Percentiles rank a stretch among this genome's conserved stretches.
Conservation (phyloP, 2,113 vertebrate species). For the Oplegnathus fasciatus region DNA sequence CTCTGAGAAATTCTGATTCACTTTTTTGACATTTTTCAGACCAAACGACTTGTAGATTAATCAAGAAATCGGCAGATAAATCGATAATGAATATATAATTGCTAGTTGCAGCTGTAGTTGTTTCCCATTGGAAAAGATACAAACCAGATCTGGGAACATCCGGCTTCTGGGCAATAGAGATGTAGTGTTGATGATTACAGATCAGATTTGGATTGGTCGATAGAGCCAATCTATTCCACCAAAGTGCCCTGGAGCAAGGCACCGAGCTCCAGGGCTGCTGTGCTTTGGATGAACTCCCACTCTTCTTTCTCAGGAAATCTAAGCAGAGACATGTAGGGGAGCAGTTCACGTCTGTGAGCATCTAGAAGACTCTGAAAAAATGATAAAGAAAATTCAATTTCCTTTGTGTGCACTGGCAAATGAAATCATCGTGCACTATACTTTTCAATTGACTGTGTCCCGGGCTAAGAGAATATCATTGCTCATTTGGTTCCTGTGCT, state of each 20-base stretch:
- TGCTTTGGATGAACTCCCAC: conserved; percentile 34
- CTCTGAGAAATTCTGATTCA: neutral
- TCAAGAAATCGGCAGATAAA: neutral
- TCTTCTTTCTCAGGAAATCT: conserved; percentile 39
- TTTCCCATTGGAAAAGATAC: conserved; percentile 4
- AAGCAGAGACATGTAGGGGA: conserved; percentile 30
- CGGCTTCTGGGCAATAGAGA: neutral
- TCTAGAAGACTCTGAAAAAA: conserved; percentile 58
- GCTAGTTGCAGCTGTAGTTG: neutral
- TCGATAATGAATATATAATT: neutral
- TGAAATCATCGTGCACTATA: conserved; percentile 70
- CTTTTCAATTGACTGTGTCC: conserved; percentile 71
- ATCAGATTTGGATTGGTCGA: conserved; percentile 4
- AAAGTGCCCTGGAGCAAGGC: conserved; percentile 18
- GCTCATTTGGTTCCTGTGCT: conserved; percentile 62
- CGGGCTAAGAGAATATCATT: conserved; percentile 65
- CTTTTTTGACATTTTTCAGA: neutral
- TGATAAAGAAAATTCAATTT: conserved; percentile 77
- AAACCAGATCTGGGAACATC: conserved; percentile 19
- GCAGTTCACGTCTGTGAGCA: conserved; percentile 59
- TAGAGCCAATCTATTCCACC: conserved; percentile 22
- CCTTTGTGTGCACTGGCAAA: conserved; percentile 71
- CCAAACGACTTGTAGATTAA: neutral
- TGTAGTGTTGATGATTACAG: conserved; percentile 21
- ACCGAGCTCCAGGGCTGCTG: conserved; percentile 10